Conservation (phyloP, 2,888 invertebrate genomes). For the Mesorhabditis spiculigera region DNA sequence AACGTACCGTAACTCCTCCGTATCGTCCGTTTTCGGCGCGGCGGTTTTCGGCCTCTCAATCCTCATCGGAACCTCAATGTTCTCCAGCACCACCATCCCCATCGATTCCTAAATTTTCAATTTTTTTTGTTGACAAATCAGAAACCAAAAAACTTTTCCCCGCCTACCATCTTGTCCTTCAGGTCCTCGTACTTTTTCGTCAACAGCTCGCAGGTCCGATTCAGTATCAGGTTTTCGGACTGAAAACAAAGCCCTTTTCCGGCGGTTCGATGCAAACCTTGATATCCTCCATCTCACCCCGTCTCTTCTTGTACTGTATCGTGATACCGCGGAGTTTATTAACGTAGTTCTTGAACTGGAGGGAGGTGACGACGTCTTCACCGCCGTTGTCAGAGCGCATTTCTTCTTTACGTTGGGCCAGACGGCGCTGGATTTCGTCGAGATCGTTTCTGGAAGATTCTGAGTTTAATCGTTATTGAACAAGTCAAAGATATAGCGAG, state of each 20-base stretch:
- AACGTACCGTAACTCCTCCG: constrained; percentile 13
- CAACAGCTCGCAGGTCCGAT: constrained; percentile 75
- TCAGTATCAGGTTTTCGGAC: constrained; percentile 75
- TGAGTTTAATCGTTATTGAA: too few relatives aligned
- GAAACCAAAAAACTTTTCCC: background rate
- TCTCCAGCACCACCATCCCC: constrained; percentile 47
- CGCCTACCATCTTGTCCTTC: constrained; percentile 65
- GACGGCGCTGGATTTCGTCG: constrained; percentile 8
- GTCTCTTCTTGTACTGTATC: constrained; percentile 76
- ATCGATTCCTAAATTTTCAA: constrained; percentile 37
- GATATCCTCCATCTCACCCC: constrained; percentile 72
- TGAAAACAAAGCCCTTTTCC: constrained; percentile 58
- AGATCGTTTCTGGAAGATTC: background rate
- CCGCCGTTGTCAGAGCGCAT: constrained; percentile 18
- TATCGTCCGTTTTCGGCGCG: constrained; percentile 40
- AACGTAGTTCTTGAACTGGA: constrained; percentile 74
- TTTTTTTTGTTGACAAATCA: background rate
- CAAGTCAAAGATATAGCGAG: too few relatives aligned
- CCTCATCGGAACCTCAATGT: constrained; percentile 24
- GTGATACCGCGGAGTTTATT: constrained; percentile 77
- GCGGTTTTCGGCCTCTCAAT: constrained; percentile 53
- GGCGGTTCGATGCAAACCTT: background rate
- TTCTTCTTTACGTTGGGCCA: constrained; percentile 17
- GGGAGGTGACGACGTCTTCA: constrained; percentile 23
- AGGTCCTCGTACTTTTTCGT: constrained; percentile 63